Evolutionary conservation across 2,113 vertebrate species (phyloP), one percentile per base, ranked within the genome.

Genomic region (Mormyrus iriodes): DNA sequence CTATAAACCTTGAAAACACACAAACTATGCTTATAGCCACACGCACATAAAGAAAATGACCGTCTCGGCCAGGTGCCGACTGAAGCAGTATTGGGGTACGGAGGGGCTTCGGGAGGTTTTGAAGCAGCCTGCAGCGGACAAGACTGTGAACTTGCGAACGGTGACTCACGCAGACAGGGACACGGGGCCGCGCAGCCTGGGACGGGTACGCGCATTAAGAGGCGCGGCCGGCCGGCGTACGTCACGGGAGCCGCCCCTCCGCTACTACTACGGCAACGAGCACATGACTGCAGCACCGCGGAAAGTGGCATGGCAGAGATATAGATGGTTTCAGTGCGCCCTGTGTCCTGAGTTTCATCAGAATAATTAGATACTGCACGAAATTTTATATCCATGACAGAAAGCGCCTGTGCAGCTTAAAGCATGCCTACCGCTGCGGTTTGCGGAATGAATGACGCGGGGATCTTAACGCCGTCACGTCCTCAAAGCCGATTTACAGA

Each of bases 221-320:
- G 51, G 88, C 52, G 91, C 27, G 92, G 73, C 90, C 90, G 83
- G 90, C 92, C 89, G 42, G 42, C 52, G 89, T 90, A 93, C 94
- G 94, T 95, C 94, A 94, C 3, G 2, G 85, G 87, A 58, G 87
- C 93, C 93, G 92, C 94, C 93, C 90, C 92, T 87, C 89, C 89
- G 92, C 48, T 94, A 94, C 93, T 95, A 95, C 94, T 91, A 93
- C 93, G 88, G 86, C 91, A 58, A 87, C 55, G 89, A 93, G 93
- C 93, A 95, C 96, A 95, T 96, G 96, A 96, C 95, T 96, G 95
- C 96, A 95, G 95, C 91, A 94, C 91, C 91, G 85, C 91, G 51
- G 73, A 79, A 84, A 42, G 35, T 17, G 17, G 13, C 35, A 1
- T 31, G 27, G 27, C 2, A 5, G 39, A 2, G 17, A 1, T 19